Evolutionary conservation across 2,797 vertebrate genomes (phyloP), one percentile per base, ranked within the genome.

Genomic region (Otolemur crassicaudatus): DNA sequence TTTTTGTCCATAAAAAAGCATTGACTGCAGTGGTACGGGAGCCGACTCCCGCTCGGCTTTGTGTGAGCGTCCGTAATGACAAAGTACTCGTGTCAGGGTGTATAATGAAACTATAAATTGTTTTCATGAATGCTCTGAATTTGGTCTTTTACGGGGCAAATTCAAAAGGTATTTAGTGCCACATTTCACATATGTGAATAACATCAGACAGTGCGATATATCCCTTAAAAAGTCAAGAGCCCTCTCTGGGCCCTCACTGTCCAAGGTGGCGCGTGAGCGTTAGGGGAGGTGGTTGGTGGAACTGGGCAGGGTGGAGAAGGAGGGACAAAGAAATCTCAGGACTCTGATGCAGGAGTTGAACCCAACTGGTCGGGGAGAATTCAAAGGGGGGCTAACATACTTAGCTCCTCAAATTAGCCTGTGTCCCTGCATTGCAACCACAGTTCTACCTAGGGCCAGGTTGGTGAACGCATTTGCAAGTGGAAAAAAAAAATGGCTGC

Each of bases 71-170:
- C 98, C 83, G 4, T 97, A 97, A 96, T 98, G 98, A 98, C 98
- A 98, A 98, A 98, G 97, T 98, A 84, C 98, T 97, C 97, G 61
- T 98, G 98, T 98, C 98, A 98, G 90, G 73, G 97, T 95, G 87
- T 84, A 97, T 98, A 98, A 98, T 99, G 98, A 98, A 98, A 98
- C 98, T 98, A 98, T 98, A 98, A 98, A 98, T 99, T 98, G 98
- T 98, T 98, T 98, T 98, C 98, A 98, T 97, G 98, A 98, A 97
- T 98, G 98, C 98, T 97, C 90, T 96, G 97, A 96, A 98, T 98
- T 98, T 98, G 97, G 95, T 97, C 92, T 98, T 97, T 98, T 97
- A 98, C 69, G 82, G 96, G 97, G 97, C 96, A 97, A 97, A 97
- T 98, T 97, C 94, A 88, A 98, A 98, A 98, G 97, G 96, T 98